Percentiles rank a stretch among this genome's conserved stretches.
Conservation (phyloP, 2,113 vertebrate genomes). For the Ia io region DNA sequence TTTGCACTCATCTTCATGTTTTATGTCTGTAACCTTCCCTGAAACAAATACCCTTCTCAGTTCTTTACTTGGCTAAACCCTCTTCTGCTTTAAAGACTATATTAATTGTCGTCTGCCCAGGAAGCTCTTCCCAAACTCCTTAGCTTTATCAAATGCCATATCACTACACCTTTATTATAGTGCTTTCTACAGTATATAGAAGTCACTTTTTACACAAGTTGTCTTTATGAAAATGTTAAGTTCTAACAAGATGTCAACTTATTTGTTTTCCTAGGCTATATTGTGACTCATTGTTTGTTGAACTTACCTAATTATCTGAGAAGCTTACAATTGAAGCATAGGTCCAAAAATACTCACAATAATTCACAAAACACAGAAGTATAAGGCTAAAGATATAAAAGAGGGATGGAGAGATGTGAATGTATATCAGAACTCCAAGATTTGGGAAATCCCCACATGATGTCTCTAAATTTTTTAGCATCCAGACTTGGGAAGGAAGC, state of each 20-base stretch:
- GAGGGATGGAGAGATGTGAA: not conserved
- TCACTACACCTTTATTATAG: not conserved
- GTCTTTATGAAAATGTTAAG: constrained; percentile 2
- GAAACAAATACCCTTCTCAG: not conserved
- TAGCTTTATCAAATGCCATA: not conserved
- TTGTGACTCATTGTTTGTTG: not conserved
- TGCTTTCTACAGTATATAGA: not conserved
- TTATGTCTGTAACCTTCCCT: not conserved
- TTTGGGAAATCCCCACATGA: not conserved
- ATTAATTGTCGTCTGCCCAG: not conserved
- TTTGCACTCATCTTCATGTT: not conserved
- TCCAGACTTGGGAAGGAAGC: not conserved
- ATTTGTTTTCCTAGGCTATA: not conserved
- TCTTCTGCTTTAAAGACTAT: not conserved
- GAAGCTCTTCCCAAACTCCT: not conserved
- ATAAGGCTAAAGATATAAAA: not conserved
- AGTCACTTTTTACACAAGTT: not conserved
- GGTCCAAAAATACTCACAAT: not conserved
- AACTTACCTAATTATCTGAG: not conserved
- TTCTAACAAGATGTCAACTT: not conserved
- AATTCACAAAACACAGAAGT: not conserved
- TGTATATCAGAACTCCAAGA: not conserved
- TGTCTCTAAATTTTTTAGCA: not conserved
- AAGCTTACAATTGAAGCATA: not conserved
- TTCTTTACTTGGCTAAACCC: not conserved